A percentile compares a stretch with the other conserved stretches of the same genome.
These are phyloP conservation scores for Hypothenemus hampei DNA, from an alignment of 1,140 invertebrate species.

Conservation along the genomic window DNA sequence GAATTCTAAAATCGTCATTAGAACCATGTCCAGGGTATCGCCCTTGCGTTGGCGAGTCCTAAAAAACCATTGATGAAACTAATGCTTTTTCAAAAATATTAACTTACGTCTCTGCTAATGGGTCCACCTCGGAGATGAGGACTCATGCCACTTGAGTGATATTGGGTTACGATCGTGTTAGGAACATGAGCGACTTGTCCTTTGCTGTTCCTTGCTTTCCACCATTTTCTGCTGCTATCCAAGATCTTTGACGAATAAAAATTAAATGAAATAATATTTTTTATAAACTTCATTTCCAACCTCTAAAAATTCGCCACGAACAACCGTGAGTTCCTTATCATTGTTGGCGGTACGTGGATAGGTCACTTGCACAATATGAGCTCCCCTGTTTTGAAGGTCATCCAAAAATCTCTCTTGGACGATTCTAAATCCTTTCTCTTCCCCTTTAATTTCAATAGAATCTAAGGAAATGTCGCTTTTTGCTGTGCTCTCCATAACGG, in stretches of 20 bases:
- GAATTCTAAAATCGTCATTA: constrained; percentile 20
- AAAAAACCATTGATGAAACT: constrained; percentile 2
- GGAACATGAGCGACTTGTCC: constrained; percentile 92
- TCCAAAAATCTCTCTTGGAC: constrained; percentile 66
- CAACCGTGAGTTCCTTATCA: constrained; percentile 94
- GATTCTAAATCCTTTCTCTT: constrained; percentile 46
- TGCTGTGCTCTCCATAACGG: constrained; percentile 48
- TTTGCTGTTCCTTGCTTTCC: constrained; percentile 89
- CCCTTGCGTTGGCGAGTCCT: constrained; percentile 19
- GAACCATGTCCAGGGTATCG: constrained; percentile 21
- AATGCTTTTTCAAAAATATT: too few relatives aligned
- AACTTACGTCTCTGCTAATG: constrained; percentile 32
- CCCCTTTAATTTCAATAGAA: constrained; percentile 63
- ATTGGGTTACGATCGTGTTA: constrained; percentile 87
- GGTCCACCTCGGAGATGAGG: constrained; percentile 46
- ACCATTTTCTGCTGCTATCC: constrained; percentile 96
- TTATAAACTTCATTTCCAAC: constrained; percentile 47
- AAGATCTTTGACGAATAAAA: constrained; percentile 67
- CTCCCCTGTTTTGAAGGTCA: constrained; percentile 66
- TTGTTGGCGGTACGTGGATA: constrained; percentile 96
- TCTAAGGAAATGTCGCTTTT: constrained; percentile 72
- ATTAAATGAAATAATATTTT: not conserved
- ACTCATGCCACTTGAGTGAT: constrained; percentile 21
- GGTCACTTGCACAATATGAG: constrained; percentile 86
- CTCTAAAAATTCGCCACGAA: constrained; percentile 92